Conservation (phyloP, 1,140 invertebrate species). For the Trinorchestia longiramus region DNA sequence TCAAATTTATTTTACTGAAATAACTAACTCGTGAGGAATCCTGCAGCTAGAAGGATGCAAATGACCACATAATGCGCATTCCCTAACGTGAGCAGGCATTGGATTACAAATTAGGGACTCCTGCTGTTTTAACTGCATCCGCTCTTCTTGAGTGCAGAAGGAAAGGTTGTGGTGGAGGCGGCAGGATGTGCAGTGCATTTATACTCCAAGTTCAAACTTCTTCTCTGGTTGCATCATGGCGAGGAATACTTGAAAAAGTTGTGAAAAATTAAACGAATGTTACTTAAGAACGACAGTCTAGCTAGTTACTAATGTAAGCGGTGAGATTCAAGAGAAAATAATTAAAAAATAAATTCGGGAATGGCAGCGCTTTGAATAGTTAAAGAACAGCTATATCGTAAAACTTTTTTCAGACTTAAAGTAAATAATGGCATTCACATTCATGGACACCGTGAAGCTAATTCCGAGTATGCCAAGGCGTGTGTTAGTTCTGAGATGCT, state of each 20-base stretch:
- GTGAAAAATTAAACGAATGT: neutral
- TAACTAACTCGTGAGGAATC: neutral
- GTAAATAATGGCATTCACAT: neutral
- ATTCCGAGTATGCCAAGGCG: neutral
- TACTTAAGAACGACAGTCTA: neutral
- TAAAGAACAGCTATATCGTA: neutral
- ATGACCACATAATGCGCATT: neutral
- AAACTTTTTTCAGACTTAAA: neutral
- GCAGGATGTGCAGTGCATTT: neutral
- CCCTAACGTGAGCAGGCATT: neutral
- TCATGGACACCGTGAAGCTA: neutral
- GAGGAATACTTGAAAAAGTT: neutral
- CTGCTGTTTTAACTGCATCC: neutral
- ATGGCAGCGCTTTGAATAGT: neutral
- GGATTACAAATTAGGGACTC: neutral
- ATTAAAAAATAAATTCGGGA: neutral
- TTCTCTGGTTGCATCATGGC: neutral
- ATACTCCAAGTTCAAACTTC: neutral
- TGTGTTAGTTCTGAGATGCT: neutral
- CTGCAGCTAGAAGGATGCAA: neutral
- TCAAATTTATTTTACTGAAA: neutral
- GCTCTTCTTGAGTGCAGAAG: neutral
- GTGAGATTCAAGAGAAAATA: neutral
- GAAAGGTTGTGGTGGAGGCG: neutral
- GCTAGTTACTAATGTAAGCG: neutral